Evolutionary conservation across 2,113 vertebrate genomes (phyloP).

Genomic region (Saccopteryx bilineata): DNA sequence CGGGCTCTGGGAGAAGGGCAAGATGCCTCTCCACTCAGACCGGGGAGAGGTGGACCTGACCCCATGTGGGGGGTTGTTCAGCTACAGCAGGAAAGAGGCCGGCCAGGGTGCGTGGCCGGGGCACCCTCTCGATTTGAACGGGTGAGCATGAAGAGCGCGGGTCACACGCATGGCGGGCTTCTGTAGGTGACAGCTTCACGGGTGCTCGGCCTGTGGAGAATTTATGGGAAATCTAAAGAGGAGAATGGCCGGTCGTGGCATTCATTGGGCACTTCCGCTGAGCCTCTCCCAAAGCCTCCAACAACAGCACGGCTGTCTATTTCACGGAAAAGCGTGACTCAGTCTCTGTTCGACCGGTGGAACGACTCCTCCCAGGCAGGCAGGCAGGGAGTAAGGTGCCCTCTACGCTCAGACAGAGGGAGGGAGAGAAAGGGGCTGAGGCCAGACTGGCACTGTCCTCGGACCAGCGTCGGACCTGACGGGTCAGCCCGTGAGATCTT

Average conservation of each 20-base stretch:
- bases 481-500: accelerated
- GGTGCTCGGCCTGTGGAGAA: not conserved
- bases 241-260: not conserved
- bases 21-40: not conserved
- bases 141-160: accelerated
- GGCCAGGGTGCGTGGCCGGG: not conserved
- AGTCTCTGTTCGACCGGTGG: not conserved
- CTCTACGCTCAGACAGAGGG: accelerated
- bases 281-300: not conserved
- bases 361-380: not conserved
- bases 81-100: not conserved
- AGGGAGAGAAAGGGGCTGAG: not conserved
- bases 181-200: accelerated
- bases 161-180: not conserved
- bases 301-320: not conserved
- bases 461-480: too few relatives aligned
- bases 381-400: not conserved
- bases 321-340: not conserved
- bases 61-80: not conserved
- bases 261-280: not conserved
- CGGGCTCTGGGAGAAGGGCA: not conserved
- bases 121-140: not conserved
- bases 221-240: not conserved
- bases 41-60: not conserved
- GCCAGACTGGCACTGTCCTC: accelerated